Percentiles rank a stretch among this genome's conserved stretches.
Conservation (phyloP, 2,113 vertebrate species). For the Vidua macroura region DNA sequence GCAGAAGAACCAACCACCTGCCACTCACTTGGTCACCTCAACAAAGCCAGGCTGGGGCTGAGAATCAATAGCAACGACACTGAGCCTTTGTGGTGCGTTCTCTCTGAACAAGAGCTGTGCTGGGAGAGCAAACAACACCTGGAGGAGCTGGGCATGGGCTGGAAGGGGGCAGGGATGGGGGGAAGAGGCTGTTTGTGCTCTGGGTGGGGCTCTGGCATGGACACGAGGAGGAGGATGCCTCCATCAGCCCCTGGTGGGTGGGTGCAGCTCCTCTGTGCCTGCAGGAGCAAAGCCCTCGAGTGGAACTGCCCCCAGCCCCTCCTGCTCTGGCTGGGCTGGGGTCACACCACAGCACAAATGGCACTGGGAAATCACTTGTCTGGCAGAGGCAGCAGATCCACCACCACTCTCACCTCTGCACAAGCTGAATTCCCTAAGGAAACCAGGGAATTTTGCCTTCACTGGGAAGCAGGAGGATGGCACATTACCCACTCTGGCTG, state of each 20-base stretch:
- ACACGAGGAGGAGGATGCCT: neutral
- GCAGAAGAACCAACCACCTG: neutral
- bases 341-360: neutral
- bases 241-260: neutral
- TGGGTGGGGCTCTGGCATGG: neutral
- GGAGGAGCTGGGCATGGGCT: neutral
- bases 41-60: neutral
- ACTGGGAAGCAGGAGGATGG: neutral
- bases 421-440: neutral
- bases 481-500: rapidly evolving
- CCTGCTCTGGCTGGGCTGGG: neutral
- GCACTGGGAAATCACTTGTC: rapidly evolving
- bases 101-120: neutral
- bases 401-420: neutral
- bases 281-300: neutral
- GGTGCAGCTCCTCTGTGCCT: neutral
- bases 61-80: conserved; percentile 7
- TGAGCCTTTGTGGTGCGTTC: conserved; percentile 6
- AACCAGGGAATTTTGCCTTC: neutral
- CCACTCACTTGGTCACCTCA: neutral
- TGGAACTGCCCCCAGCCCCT: neutral
- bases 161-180: neutral
- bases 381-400: neutral
- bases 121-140: conserved; percentile 52
- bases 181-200: conserved; percentile 3